These are phyloP conservation scores for Ruditapes philippinarum DNA, from an alignment of 1,140 invertebrate genomes.

Conservation along the genomic window DNA sequence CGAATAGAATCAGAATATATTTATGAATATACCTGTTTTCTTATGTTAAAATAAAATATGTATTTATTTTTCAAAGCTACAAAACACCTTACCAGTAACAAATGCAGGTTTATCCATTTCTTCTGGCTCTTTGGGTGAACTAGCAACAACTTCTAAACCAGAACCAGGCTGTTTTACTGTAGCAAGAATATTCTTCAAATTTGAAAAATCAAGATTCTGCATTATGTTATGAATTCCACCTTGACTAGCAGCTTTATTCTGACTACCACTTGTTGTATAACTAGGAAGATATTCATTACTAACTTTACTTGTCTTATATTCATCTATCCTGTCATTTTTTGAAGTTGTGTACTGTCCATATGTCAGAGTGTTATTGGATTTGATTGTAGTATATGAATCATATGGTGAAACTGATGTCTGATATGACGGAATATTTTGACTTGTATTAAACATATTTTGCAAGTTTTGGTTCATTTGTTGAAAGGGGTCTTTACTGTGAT, in stretches of 20 bases:
- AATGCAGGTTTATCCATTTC: constrained; percentile 33
- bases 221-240: constrained; percentile 45
- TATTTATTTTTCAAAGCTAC: too few species aligned
- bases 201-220: constrained; percentile 52
- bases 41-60: too few species aligned
- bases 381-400: background rate
- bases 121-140: background rate
- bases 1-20: too few species aligned
- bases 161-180: background rate
- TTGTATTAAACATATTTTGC: constrained; percentile 4
- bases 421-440: background rate
- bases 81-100: constrained; percentile 9
- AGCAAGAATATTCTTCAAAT: constrained; percentile 57
- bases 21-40: too few species aligned
- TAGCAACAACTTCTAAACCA: background rate
- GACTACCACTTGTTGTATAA: background rate
- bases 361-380: background rate
- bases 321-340: background rate
- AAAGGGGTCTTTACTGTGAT: background rate
- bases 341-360: constrained; percentile 18
- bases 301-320: background rate
- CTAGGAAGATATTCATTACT: background rate
- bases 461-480: constrained; percentile 29
- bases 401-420: background rate
- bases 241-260: background rate